These are phyloP conservation scores for Pagrus major DNA, from an alignment of 2,113 vertebrate genomes.

Conservation along the genomic window DNA sequence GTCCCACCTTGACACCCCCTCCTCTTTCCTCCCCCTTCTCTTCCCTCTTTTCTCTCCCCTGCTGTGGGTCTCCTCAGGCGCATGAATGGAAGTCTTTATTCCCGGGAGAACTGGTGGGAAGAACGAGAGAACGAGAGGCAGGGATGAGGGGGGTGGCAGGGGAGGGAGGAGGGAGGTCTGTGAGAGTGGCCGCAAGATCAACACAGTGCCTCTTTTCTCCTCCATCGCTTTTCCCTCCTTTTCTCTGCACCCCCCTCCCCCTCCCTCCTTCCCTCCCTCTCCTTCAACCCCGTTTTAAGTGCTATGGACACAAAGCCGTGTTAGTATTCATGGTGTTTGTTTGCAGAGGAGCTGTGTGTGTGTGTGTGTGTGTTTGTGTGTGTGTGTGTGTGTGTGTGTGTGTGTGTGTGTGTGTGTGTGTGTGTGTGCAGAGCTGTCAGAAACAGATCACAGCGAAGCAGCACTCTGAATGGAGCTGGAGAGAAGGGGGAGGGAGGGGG, in stretches of 20 bases:
- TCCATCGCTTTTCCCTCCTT: conserved; percentile 72
- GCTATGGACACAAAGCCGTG: conserved; percentile 82
- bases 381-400: conserved; percentile 47
- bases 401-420: conserved; percentile 50
- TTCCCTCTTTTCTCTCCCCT: conserved; percentile 78
- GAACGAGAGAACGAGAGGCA: conserved; percentile 77
- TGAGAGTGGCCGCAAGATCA: conserved; percentile 83
- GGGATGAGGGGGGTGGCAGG: conserved; percentile 51
- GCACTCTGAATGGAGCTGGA: conserved; percentile 87
- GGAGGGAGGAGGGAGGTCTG: conserved; percentile 28
- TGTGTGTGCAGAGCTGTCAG: conserved; percentile 86
- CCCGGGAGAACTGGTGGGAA: conserved; percentile 85
- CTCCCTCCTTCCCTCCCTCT: conserved; percentile 16
- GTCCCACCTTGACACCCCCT: conserved; percentile 79
- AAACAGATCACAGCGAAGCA: conserved; percentile 85
- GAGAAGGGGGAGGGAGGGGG: conserved; percentile 72
- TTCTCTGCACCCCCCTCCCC: conserved; percentile 44
- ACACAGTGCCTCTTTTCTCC: conserved; percentile 79
- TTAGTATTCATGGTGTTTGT: conserved; percentile 92
- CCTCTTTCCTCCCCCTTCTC: conserved; percentile 63
- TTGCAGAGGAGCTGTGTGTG: conserved; percentile 81
- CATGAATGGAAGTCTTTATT: conserved; percentile 89
- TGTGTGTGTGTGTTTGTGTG: conserved; percentile 39
- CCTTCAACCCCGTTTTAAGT: conserved; percentile 77
- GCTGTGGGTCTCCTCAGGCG: conserved; percentile 81